Conservation (phyloP, 2,113 vertebrate species). For the Ranitomeya variabilis region DNA sequence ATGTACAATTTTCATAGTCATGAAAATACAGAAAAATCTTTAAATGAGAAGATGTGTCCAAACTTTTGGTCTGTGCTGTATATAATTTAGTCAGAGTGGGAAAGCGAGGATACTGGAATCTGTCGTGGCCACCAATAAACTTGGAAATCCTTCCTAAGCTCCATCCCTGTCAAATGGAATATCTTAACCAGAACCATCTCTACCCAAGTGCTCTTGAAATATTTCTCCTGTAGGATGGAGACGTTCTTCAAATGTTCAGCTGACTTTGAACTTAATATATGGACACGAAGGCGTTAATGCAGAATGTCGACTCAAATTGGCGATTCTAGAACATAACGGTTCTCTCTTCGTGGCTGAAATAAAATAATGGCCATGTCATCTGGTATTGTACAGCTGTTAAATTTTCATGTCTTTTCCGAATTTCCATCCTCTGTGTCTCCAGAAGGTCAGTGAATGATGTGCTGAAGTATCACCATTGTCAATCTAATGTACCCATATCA, state of each 20-base stretch:
- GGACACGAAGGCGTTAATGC: neutral
- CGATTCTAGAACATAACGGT: neutral
- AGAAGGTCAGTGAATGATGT: neutral
- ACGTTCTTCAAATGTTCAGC: neutral
- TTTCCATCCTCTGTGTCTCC: neutral
- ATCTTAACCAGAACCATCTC: too few relatives aligned
- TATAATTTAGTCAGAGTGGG: too few relatives aligned
- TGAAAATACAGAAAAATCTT: too few relatives aligned
- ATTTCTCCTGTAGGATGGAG: neutral
- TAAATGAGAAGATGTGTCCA: too few relatives aligned
- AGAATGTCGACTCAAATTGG: neutral
- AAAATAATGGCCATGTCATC: neutral
- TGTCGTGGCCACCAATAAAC: too few relatives aligned
- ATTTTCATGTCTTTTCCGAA: neutral
- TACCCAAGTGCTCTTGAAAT: neutral
- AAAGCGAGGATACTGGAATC: too few relatives aligned
- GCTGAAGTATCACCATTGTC: neutral
- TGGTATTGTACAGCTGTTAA: too few relatives aligned
- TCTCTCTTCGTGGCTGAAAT: too few relatives aligned
- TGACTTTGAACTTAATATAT: neutral
- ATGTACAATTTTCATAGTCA: too few relatives aligned
- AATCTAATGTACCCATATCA: neutral
- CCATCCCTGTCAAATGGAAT: too few relatives aligned
- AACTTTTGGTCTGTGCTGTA: too few relatives aligned
- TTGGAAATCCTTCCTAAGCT: too few relatives aligned